These are phyloP conservation scores for Pollenia amentaria DNA, from an alignment of 2,888 invertebrate species.

Conservation along the genomic window DNA sequence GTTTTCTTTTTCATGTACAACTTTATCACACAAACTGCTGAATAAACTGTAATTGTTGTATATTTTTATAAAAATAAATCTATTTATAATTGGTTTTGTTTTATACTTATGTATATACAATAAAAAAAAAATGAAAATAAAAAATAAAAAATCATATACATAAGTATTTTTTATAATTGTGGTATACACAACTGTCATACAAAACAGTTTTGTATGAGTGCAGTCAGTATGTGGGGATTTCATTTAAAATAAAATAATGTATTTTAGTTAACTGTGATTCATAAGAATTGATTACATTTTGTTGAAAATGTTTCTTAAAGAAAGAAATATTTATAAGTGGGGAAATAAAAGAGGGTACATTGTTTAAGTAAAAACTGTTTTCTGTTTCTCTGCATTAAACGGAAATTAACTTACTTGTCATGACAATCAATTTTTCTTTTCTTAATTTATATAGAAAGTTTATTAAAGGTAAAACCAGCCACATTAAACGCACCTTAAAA, in stretches of 20 bases:
- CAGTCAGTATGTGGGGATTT: conserved; percentile 7
- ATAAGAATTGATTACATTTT: conserved; percentile 62
- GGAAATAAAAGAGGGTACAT: neutral
- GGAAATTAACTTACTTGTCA: conserved; percentile 70
- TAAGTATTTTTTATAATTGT: conserved; percentile 39
- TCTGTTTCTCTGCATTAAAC: conserved; percentile 46
- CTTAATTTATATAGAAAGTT: conserved; percentile 59
- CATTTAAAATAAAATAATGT: conserved; percentile 3
- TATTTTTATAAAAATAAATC: conserved; percentile 44
- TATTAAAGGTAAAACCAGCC: conserved; percentile 22
- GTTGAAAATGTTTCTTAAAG: neutral
- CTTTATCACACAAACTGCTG: conserved; percentile 7
- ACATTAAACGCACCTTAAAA: conserved; percentile 52
- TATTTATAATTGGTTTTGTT: conserved; percentile 59
- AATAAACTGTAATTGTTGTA: conserved; percentile 39
- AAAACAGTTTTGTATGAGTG: neutral
- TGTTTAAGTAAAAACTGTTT: conserved; percentile 3
- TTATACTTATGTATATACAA: conserved; percentile 5
- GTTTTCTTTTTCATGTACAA: neutral
- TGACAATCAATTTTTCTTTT: conserved; percentile 61
- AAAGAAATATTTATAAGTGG: conserved; percentile 9
- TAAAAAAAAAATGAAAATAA: neutral
- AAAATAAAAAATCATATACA: conserved; percentile 2
- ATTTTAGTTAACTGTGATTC: conserved; percentile 57
- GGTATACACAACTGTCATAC: conserved; percentile 4